Conservation (phyloP, 2,797 vertebrate genomes). For the Rousettus madagascariensis region DNA sequence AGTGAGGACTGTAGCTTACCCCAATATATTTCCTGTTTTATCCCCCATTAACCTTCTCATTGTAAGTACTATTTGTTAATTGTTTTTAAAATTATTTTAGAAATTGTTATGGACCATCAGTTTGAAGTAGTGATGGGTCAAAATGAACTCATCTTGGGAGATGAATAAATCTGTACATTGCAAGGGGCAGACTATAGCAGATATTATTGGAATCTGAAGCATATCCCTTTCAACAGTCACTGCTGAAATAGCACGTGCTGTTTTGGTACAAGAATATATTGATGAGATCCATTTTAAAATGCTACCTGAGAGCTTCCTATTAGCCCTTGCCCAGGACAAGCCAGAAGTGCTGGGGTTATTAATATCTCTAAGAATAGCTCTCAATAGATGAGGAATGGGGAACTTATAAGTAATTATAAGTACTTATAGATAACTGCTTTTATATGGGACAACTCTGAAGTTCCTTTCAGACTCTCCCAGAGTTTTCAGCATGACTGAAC, state of each 20-base stretch:
- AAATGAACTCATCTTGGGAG: background rate
- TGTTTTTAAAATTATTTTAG: background rate
- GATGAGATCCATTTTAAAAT: background rate
- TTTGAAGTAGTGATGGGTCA: constrained; percentile 17
- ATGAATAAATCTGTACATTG: background rate
- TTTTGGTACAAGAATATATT: background rate
- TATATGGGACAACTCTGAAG: background rate
- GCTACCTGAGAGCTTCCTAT: background rate
- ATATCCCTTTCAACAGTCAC: background rate
- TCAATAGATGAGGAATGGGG: background rate
- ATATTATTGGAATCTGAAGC: background rate
- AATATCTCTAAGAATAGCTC: background rate
- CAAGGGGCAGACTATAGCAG: background rate
- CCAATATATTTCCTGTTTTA: background rate
- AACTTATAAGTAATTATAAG: background rate
- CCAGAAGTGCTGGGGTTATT: background rate
- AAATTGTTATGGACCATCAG: constrained; percentile 10
- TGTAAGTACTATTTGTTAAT: background rate
- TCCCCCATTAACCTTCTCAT: background rate
- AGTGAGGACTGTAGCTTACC: background rate
- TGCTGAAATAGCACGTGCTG: background rate
- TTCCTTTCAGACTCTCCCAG: background rate
- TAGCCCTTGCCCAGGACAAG: background rate
- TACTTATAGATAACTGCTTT: background rate
- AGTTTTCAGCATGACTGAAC: background rate